These are phyloP conservation scores for Platyura marginata DNA, from an alignment of 1,140 invertebrate genomes.

Conservation along the genomic window DNA sequence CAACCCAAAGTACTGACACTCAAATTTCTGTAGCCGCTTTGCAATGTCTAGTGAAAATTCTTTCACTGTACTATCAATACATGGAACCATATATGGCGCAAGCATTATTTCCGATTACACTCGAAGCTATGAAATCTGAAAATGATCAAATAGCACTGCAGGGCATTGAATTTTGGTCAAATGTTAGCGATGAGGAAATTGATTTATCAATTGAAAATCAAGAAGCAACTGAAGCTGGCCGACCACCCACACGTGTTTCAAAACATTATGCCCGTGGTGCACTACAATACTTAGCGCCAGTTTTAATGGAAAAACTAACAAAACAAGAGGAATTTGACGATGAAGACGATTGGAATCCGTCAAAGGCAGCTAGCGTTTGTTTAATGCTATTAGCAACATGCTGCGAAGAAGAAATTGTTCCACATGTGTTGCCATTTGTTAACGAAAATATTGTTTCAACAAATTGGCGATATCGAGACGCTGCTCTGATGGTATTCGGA, in stretches of 20 bases:
- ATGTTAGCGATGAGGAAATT: constrained; percentile 98
- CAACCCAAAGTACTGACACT: constrained; percentile 67
- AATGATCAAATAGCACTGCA: constrained; percentile 92
- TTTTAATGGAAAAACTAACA: constrained; percentile 83
- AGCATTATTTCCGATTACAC: constrained; percentile 95
- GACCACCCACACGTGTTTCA: constrained; percentile 76
- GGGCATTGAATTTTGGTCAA: constrained; percentile 99
- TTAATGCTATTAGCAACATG: constrained; percentile 94
- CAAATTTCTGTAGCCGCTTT: constrained; percentile 87
- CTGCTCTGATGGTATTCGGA: constrained; percentile 97
- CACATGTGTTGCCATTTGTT: constrained; percentile 91
- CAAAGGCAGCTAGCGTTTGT: constrained; percentile 98
- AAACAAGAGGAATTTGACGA: constrained; percentile 90
- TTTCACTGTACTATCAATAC: constrained; percentile 96
- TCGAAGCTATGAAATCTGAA: constrained; percentile 96
- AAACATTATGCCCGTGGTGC: constrained; percentile 92
- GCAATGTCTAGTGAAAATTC: constrained; percentile 97
- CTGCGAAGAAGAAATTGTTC: constrained; percentile 95
- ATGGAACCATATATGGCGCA: constrained; percentile 99
- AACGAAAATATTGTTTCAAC: constrained; percentile 82
- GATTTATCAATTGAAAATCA: constrained; percentile 88
- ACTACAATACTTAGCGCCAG: constrained; percentile 84
- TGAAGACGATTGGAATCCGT: constrained; percentile 99
- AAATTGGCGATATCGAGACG: constrained; percentile 92
- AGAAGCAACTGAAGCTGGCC: constrained; percentile 80